Evolutionary conservation across 2,113 vertebrate species (phyloP).

Genomic region (Solenodon paradoxus): DNA sequence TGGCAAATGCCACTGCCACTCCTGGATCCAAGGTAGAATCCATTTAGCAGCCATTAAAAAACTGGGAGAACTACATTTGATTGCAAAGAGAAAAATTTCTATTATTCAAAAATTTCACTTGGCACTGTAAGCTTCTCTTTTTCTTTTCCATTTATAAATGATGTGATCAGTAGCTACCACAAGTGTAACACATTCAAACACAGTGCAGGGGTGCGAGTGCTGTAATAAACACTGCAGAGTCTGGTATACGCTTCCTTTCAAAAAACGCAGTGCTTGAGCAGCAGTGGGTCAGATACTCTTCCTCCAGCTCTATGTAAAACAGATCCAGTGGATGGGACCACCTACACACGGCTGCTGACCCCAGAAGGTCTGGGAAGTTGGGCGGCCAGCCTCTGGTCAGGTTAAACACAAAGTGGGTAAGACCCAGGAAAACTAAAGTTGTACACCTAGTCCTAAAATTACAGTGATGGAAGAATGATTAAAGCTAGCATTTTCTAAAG

Average conservation of each 20-base stretch:
- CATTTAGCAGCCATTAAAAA: slow-evolving; percentile 42
- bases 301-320: neutral
- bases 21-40: neutral
- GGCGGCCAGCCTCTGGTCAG: neutral
- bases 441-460: neutral
- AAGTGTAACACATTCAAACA: neutral
- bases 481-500: neutral
- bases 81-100: neutral
- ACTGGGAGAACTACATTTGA: slow-evolving; percentile 6
- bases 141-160: slow-evolving; percentile 20
- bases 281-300: neutral
- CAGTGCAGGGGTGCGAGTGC: neutral
- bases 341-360: neutral
- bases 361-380: neutral
- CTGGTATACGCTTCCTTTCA: neutral
- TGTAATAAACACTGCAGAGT: neutral
- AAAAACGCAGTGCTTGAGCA: neutral
- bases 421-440: neutral
- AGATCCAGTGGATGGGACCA: accelerated
- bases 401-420: neutral
- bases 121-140: neutral
- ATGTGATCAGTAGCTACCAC: neutral
- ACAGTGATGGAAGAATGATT: neutral
- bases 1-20: neutral
- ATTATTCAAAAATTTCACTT: slow-evolving; percentile 18